These are phyloP conservation scores for Leontocebus nigricollis DNA, from an alignment of 2,797 vertebrate species.

Conservation along the genomic window DNA sequence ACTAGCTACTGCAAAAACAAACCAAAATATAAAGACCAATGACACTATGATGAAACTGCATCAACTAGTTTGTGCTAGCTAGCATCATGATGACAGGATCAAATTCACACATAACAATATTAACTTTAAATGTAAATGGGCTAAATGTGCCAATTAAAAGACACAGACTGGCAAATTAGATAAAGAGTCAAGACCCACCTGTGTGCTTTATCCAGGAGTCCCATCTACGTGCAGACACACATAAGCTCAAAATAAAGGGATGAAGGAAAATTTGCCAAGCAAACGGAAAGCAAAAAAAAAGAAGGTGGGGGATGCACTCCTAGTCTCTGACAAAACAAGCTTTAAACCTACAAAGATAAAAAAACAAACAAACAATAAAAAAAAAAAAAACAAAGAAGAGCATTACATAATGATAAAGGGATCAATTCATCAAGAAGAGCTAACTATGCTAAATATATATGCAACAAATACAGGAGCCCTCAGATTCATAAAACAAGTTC, in stretches of 20 bases:
- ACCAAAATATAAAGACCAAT: background rate
- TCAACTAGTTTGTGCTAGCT: background rate
- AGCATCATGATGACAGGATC: background rate
- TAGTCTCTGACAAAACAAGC: no score
- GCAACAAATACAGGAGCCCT: no score
- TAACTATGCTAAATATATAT: no score
- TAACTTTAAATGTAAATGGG: background rate
- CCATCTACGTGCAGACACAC: background rate
- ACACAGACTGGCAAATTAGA: background rate
- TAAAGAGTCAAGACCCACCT: background rate
- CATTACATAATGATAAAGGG: no score
- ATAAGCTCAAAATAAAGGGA: background rate
- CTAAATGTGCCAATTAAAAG: background rate
- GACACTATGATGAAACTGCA: background rate
- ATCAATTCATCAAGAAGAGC: no score
- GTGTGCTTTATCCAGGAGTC: background rate
- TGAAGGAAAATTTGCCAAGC: no score
- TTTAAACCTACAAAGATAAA: no score
- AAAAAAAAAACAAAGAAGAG: no score
- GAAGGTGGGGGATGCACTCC: no score
- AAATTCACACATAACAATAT: background rate
- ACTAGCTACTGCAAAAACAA: background rate
- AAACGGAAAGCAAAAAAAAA: no score
- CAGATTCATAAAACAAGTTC: no score
- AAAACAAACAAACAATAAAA: no score